Conservation (phyloP, 2,797 vertebrate species). For the Miichthys miiuy region DNA sequence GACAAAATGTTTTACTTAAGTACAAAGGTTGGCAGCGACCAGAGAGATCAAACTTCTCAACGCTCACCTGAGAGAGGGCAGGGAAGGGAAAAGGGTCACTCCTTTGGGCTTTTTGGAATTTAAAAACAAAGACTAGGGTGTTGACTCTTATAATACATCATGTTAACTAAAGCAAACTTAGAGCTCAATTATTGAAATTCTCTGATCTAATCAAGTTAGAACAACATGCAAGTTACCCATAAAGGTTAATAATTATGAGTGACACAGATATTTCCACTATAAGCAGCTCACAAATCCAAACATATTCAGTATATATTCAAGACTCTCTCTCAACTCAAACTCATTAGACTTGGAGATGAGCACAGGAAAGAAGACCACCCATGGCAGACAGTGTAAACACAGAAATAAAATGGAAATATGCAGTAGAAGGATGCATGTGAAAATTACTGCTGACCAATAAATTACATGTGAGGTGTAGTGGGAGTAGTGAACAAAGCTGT, state of each 20-base stretch:
- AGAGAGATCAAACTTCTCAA: constrained; percentile 27
- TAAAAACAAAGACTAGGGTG: constrained; percentile 15
- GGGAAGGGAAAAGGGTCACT: neutral
- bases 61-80: constrained; percentile 35
- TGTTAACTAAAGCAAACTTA: neutral
- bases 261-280: neutral
- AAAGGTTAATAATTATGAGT: constrained; percentile 17
- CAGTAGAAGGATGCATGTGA: neutral
- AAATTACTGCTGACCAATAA: neutral
- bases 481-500: neutral
- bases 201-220: neutral
- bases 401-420: neutral
- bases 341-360: neutral
- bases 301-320: neutral
- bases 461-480: constrained; percentile 2
- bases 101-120: constrained; percentile 19
- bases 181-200: neutral
- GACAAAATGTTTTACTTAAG: constrained; percentile 62
- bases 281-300: neutral
- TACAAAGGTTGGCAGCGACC: constrained; percentile 54
- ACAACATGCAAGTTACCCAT: neutral
- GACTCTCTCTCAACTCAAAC: neutral
- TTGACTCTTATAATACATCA: neutral
- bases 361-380: neutral
- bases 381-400: neutral